phyloP scores from a whole-genome alignment of 2,888 invertebrate genomes.

The Tachina grossa region DNA sequence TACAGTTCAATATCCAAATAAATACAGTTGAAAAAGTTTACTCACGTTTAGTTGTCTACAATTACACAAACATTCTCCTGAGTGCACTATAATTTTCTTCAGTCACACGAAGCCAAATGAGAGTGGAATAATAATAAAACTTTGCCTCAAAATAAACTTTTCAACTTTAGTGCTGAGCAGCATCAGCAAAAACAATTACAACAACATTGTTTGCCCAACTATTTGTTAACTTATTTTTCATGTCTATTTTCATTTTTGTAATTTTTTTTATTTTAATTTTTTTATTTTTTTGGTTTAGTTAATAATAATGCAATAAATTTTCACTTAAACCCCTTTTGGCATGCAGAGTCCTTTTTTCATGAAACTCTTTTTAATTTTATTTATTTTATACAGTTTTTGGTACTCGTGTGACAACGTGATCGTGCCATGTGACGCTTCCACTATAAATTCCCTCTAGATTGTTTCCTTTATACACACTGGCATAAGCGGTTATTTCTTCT shows the following conservation, averaged over 20 bases:
- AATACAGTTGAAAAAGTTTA: background rate
- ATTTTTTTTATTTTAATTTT: background rate
- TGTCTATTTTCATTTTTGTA: background rate
- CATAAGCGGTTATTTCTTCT: slow-evolving; percentile 33
- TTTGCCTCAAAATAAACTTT: slow-evolving; percentile 11
- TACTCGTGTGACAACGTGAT: slow-evolving; percentile 65
- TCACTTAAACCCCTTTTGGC: slow-evolving; percentile 69
- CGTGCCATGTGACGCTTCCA: slow-evolving; percentile 70
- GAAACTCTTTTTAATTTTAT: slow-evolving; percentile 18
- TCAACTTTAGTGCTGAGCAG: slow-evolving; percentile 33
- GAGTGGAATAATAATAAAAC: background rate
- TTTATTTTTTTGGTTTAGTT: slow-evolving; percentile 44
- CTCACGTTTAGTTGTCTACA: background rate
- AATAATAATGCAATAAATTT: slow-evolving; percentile 70
- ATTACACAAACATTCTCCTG: slow-evolving; percentile 19
- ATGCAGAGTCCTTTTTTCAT: slow-evolving; percentile 52
- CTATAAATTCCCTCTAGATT: slow-evolving; percentile 69
- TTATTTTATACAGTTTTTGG: slow-evolving; percentile 34
- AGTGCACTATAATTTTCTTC: slow-evolving; percentile 26
- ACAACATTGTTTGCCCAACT: slow-evolving; percentile 8
- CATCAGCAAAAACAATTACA: slow-evolving; percentile 26
- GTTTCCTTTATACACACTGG: slow-evolving; percentile 50
- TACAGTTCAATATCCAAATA: background rate
- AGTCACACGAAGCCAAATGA: slow-evolving; percentile 23
- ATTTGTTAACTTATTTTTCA: slow-evolving; percentile 47